These are phyloP conservation scores for Phalacrocorax pelagicus DNA, from an alignment of 2,113 vertebrate species.

Conservation along the genomic window DNA sequence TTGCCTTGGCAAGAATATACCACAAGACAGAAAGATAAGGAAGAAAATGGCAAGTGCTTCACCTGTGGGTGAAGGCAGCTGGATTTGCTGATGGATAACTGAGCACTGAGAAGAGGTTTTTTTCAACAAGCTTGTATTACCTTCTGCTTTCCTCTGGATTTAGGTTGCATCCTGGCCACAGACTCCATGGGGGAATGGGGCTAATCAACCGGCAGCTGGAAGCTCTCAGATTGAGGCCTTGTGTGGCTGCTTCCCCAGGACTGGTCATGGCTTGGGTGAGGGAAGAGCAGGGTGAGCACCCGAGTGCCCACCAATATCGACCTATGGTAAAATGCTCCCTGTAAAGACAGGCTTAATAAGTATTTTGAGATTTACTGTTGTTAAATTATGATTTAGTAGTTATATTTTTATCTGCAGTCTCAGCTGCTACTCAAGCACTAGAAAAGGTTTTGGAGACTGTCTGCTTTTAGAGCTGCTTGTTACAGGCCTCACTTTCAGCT, in stretches of 20 bases:
- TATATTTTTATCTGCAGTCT: neutral
- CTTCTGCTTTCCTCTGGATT: neutral
- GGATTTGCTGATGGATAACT: neutral
- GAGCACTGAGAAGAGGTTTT: neutral
- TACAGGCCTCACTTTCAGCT: neutral
- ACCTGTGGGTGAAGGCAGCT: neutral
- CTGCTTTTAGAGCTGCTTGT: neutral
- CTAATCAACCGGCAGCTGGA: neutral
- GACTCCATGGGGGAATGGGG: neutral
- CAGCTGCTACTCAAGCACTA: neutral
- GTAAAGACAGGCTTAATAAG: neutral
- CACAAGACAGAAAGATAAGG: neutral
- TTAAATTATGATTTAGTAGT: neutral
- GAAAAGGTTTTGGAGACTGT: neutral
- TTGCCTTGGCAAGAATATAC: neutral
- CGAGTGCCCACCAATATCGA: neutral
- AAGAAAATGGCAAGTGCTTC: neutral
- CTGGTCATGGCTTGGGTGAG: neutral
- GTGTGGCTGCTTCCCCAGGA: neutral
- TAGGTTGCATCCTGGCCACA: neutral
- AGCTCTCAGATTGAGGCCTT: accelerated
- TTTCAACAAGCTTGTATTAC: neutral
- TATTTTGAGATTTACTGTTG: neutral
- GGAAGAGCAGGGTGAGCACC: neutral
- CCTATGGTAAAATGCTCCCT: neutral